Evolutionary conservation across 92 coral and sea anemone species (phyloP), one percentile per base, ranked within the genome.

Genomic region (Montipora capitata): DNA sequence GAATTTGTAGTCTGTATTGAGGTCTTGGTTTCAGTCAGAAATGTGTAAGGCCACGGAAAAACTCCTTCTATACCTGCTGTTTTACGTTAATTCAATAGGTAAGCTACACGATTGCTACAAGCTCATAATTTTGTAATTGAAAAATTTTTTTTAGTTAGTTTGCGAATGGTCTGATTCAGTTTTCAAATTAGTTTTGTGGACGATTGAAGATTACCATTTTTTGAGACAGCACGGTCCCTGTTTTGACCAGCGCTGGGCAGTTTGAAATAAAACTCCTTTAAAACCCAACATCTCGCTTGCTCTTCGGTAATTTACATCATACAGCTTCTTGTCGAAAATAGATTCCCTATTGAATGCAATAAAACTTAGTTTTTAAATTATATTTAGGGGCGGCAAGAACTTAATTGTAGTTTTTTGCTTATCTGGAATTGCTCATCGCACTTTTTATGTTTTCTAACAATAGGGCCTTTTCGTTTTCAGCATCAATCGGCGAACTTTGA

Each of bases 1-100:
- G 79, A 56, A 59, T 73, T 68, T 81, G 68, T 72, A 71, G 45
- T 73, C 72, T 72, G 63, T 58, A 61, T 83, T 57, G 79, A 72
- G 78, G 51, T 73, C 87, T 83, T 45, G 80, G 87, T 61, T 83
- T 72, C 15, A 3, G 17, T 57, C 80, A 83, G 72, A 70, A 83
- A 83, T 83, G 87, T 14, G 4, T 45, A 74, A 62, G 79, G 6
- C 79, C 13, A 42, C 61, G 72, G 80, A 73, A 73, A 83, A 73
- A 83, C 62, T 72, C 38, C 27, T 72, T 16, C 17, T 73, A 10
- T 83, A 58, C 79, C 79, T 72, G 87, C 79, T 83, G 78, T 43
- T 83, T 16, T 72, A 56, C 78, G 20, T 83, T 68, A 81, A 81
- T 81, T 67, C 67, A 68, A 56, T 81, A 68, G 85, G 85, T 81